These are phyloP conservation scores for Leptoteleia sp. DNA, from an alignment of 1,140 invertebrate genomes.

Conservation along the genomic window DNA sequence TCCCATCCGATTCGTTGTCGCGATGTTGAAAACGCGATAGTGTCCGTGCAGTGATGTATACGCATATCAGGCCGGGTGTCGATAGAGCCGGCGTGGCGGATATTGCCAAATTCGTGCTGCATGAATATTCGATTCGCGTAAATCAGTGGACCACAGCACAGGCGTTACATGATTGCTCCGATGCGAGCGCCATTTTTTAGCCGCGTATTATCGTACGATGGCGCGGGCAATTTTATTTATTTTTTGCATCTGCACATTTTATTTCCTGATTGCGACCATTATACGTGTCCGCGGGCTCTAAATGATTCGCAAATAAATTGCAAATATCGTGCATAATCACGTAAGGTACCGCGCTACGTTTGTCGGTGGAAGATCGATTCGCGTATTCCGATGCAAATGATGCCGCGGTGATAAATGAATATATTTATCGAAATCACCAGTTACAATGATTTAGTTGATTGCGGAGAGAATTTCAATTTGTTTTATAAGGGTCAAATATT, in stretches of 20 bases:
- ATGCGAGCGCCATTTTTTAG: constrained; percentile 64
- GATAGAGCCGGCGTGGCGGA: constrained; percentile 72
- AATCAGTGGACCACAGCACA: constrained; percentile 67
- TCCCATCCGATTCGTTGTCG: constrained; percentile 67
- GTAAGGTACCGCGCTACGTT: too few relatives aligned
- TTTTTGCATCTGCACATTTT: constrained; percentile 30
- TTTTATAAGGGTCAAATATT: too few relatives aligned
- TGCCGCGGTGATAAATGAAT: too few relatives aligned
- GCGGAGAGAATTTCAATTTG: too few relatives aligned
- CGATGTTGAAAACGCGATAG: constrained; percentile 69
- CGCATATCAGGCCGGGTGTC: constrained; percentile 68
- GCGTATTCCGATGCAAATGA: too few relatives aligned
- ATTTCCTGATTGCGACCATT: constrained; percentile 4
- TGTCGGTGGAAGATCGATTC: too few relatives aligned
- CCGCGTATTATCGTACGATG: constrained; percentile 31
- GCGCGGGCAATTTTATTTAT: constrained; percentile 34
- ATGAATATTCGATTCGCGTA: constrained; percentile 75
- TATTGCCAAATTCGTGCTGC: constrained; percentile 76
- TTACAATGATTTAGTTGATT: too few relatives aligned
- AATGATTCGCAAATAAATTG: neutral
- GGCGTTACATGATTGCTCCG: constrained; percentile 64
- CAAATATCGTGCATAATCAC: neutral
- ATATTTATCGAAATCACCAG: too few relatives aligned
- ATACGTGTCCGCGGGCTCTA: neutral
- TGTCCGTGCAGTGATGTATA: constrained; percentile 71